Percentiles rank a stretch among this genome's conserved stretches.
Evolutionary conservation across 2,888 invertebrate species (phyloP).

Genomic region (Cephus rjabovi): DNA sequence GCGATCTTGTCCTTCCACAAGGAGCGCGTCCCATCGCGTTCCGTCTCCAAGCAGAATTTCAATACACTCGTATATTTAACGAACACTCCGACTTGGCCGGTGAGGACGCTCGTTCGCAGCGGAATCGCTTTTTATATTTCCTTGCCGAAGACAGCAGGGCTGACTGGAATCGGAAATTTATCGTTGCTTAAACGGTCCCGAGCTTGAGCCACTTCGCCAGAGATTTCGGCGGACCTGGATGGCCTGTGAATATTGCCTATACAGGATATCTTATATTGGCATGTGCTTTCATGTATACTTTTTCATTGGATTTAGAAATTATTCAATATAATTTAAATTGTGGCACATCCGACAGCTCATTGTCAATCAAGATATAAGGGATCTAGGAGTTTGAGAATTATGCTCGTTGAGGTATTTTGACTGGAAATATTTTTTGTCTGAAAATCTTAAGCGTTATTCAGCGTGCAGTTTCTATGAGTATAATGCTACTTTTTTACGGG

Average conservation of each 20-base stretch:
- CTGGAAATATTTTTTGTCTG: neutral
- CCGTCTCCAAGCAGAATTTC: constrained; percentile 56
- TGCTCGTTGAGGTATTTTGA: neutral
- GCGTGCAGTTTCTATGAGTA: no score
- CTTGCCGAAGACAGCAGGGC: constrained; percentile 34
- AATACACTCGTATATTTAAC: constrained; percentile 63
- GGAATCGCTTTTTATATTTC: constrained; percentile 42
- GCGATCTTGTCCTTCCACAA: constrained; percentile 61
- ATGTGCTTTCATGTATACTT: neutral
- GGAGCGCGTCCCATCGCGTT: constrained; percentile 52
- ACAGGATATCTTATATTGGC: neutral
- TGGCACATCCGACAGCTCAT: neutral
- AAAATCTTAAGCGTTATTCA: no score
- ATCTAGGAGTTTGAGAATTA: neutral
- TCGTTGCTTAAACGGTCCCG: constrained; percentile 45
- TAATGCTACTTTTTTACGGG: neutral
- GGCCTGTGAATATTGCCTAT: neutral
- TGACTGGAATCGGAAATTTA: constrained; percentile 52
- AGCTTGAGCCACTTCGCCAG: constrained; percentile 33
- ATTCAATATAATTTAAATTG: neutral
- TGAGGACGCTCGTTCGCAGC: constrained; percentile 19
- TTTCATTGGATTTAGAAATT: neutral
- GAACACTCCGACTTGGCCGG: constrained; percentile 44
- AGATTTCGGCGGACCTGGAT: constrained; percentile 7
- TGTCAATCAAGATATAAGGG: neutral